Base-by-base conservation (phyloP, 2,888 invertebrate genomes). In the Tetragnatha montana region DNA sequence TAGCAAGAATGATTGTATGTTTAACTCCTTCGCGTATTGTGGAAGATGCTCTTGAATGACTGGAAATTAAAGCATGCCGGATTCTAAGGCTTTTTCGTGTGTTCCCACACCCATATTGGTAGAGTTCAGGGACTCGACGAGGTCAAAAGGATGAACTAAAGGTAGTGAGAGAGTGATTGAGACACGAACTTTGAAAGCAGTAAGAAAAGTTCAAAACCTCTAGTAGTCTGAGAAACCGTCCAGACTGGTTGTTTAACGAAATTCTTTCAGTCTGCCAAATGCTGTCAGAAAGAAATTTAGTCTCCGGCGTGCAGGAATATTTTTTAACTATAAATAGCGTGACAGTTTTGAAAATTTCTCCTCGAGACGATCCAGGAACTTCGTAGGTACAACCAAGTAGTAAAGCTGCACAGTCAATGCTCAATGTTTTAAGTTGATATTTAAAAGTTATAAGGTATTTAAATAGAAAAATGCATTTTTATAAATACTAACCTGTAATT, bases 401-500 rank as follows among this genome's bases (percentile, higher is more conserved):
- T 35, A 35, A 35, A 35, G 35, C 1, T 35, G 35, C 35, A 35
- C 35, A 35, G 35, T 35, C 1, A 4, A 35, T 35, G 4, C 4
- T 35, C 35, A 35, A 4, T 4, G 2, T 35, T 35, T 35, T 35
- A 35, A 35, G 35, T 35, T 35, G 35, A 35, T 35, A 4, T 6
- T n/a, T 70, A 70, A 70, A 17, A n/a, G 19, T 70, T 74, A 21
- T 70, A 70, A 70, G 10, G 8, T 10, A 22, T 19, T 14, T 14
- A 19, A 74, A 10, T 10, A 7, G n/a, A 35, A 76, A 51, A 17
- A 14, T 22, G 49, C 35, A 47, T 17, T 10, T 6, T n/a, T 14
- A 51, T 10, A 78, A 51, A 12, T 21, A 1, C 79, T 60, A 94
- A 97, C 97, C 95, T 96, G 96, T 93, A 98, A 94, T 94, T 97